Evolutionary conservation across 2,888 invertebrate genomes (phyloP), one percentile per base, ranked within the genome.

Genomic region (Chrysolina haemoptera): DNA sequence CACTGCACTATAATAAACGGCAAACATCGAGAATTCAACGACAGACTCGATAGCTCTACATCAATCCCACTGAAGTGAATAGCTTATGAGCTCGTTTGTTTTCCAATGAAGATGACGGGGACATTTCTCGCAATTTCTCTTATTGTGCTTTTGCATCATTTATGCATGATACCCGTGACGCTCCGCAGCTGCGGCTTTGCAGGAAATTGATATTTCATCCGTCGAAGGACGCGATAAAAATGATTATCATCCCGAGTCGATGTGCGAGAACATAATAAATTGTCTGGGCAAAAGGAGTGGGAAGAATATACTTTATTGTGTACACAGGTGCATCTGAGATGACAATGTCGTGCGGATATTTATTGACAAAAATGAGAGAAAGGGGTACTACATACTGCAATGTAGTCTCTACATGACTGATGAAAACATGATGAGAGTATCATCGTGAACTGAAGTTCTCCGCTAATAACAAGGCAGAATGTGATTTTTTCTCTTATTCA

Each of bases 131-230:
- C 35, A 12, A 16, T 59, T 59, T n/a, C 27, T 59, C n/a, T 35
- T 35, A 59, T 27, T 59, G 16, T 35, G 27, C n/a, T 35, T 11
- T 27, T n/a, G 14, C 59, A 59, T 59, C 59, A 59, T 59, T 59
- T 59, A 59, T 59, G 59, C 59, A 59, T 59, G 35, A 59, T 59
- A 35, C 9, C n/a, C 59, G 27, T n/a, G 35, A 59, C 59, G n/a
- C 59, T n/a, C 59, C 1, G n/a, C 59, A 59, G 59, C 22, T 59
- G 59, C 1, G 27, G 59, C 59, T 35, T 10, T 35, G n/a, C 27
- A 10, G 14, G n/a, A 10, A 16, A 59, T 59, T 59, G 59, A 59
- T 35, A 35, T 59, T 59, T 14, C 18, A 35, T 35, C 4, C 27
- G 35, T 8, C 27, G 3, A n/a, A 59, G n/a, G 59, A 27, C 35